A percentile compares a stretch with the other conserved stretches of the same genome.
phyloP scores from a whole-genome alignment of 2,888 invertebrate species.

The Apoderus coryli region DNA sequence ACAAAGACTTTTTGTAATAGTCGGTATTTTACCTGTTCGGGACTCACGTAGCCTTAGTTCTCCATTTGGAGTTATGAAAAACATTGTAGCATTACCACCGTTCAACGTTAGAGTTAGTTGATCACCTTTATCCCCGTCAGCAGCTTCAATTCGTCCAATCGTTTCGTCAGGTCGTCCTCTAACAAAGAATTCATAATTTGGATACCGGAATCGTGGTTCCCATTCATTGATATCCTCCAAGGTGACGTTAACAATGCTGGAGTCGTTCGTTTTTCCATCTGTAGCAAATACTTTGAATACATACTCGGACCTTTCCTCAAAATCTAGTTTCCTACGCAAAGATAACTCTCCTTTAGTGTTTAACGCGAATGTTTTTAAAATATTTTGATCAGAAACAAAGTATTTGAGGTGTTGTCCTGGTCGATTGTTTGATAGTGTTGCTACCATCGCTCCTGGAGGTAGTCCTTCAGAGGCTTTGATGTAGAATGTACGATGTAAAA shows the following conservation, averaged over 20 bases:
- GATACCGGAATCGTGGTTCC: conserved; percentile 80
- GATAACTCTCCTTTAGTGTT: conserved; percentile 68
- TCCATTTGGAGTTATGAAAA: conserved; percentile 49
- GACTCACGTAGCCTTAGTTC: conserved; percentile 41
- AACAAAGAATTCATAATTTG: conserved; percentile 71
- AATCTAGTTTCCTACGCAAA: conserved; percentile 61
- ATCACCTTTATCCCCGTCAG: conserved; percentile 73
- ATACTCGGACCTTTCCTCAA: conserved; percentile 56
- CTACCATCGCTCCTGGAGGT: conserved; percentile 51
- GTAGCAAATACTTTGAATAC: conserved; percentile 69
- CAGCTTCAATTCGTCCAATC: conserved; percentile 64
- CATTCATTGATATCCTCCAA: conserved; percentile 84
- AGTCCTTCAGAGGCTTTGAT: conserved; percentile 64
- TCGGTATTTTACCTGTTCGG: conserved; percentile 20
- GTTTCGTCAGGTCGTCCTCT: conserved; percentile 22
- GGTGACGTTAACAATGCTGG: conserved; percentile 64
- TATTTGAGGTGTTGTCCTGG: conserved; percentile 54
- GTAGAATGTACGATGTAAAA: conserved; percentile 55
- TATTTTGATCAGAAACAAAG: conserved; percentile 58
- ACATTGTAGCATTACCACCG: conserved; percentile 31
- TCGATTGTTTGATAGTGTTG: conserved; percentile 52
- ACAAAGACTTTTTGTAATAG: too few species aligned
- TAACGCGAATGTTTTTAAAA: conserved; percentile 60
- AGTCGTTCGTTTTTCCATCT: conserved; percentile 68
- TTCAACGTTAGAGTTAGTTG: conserved; percentile 51